These are phyloP conservation scores for Pseudorhombus dupliciocellatus DNA, from an alignment of 2,113 vertebrate genomes.

Conservation along the genomic window DNA sequence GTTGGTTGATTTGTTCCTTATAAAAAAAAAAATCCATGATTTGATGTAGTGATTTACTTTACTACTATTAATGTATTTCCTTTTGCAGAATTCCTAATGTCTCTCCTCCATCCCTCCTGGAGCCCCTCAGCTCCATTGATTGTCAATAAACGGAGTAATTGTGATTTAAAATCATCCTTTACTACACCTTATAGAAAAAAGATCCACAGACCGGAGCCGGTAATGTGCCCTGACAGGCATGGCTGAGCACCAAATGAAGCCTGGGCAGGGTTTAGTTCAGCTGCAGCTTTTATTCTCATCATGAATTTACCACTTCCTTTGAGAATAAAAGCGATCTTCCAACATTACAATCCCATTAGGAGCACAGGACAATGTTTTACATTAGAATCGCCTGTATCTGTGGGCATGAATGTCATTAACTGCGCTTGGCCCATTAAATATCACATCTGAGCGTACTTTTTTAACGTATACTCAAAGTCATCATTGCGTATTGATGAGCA, in stretches of 20 bases:
- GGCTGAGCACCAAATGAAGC: conserved; percentile 7
- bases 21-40: neutral
- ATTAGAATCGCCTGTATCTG: conserved; percentile 1
- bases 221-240: conserved; percentile 18
- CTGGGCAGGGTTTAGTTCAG: conserved; percentile 2
- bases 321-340: conserved; percentile 1
- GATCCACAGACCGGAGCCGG: neutral
- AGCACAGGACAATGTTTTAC: conserved; percentile 2
- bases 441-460: conserved; percentile 12
- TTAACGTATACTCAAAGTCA: conserved; percentile 8
- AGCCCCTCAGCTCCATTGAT: conserved; percentile 1
- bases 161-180: neutral
- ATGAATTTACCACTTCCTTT: conserved; percentile 22
- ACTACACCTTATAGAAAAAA: neutral
- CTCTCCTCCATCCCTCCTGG: neutral
- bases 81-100: neutral
- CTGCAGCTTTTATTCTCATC: conserved; percentile 21
- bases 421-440: neutral
- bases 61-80: no score
- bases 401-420: conserved; percentile 13
- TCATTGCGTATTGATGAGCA: neutral
- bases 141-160: neutral
- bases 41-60: neutral
- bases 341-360: conserved; percentile 15
- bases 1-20: neutral